phyloP scores from a whole-genome alignment of 2,797 vertebrate species.

The Muscicapa comitata region DNA sequence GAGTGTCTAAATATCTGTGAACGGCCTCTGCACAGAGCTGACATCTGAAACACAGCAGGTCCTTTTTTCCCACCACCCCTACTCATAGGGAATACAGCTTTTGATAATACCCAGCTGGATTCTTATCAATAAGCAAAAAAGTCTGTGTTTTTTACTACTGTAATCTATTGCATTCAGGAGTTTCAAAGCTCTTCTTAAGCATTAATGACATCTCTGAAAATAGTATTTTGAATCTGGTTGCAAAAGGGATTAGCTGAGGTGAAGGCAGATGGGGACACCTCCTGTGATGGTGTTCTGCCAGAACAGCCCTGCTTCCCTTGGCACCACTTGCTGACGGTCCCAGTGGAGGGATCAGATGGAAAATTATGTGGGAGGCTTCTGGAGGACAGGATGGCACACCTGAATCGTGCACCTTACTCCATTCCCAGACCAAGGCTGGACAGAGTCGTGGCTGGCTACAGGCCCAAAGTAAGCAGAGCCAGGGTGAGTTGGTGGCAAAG shows the following conservation, averaged over 20 bases:
- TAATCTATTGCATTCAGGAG: not conserved
- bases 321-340: accelerated
- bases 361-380: not conserved
- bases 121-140: not conserved
- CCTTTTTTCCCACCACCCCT: not conserved
- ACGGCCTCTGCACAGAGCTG: not conserved
- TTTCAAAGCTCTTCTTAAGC: not conserved
- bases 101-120: not conserved
- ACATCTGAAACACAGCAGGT: not conserved
- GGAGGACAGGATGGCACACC: not conserved
- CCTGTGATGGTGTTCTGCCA: not conserved
- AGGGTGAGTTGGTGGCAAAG: not conserved
- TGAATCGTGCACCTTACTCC: accelerated
- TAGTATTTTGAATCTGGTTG: not conserved
- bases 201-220: not conserved
- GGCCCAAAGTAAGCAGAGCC: not conserved
- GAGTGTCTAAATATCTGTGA: not conserved
- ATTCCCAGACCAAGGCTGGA: not conserved
- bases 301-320: not conserved
- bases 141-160: not conserved
- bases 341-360: not conserved
- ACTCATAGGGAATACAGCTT: not conserved
- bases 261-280: not conserved
- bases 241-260: not conserved
- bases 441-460: accelerated